These are phyloP conservation scores for Acronicta aceris DNA, from an alignment of 2,888 invertebrate species.

Conservation along the genomic window DNA sequence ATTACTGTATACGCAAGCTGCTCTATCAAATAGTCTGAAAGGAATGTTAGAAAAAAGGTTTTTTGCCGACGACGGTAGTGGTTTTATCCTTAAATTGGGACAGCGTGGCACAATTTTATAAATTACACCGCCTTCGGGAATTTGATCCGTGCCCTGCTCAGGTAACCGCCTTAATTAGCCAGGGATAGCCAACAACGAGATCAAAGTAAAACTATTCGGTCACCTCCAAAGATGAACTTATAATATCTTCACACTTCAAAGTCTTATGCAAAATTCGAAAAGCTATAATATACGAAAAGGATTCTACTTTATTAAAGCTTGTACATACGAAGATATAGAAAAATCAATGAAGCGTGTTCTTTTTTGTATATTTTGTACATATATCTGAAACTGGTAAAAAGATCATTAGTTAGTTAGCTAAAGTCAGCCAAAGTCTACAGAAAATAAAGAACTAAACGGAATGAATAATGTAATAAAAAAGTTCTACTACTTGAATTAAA, in stretches of 20 bases:
- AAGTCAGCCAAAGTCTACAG: no score
- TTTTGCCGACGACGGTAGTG: constrained; percentile 27
- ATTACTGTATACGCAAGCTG: constrained; percentile 27
- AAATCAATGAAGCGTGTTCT: no score
- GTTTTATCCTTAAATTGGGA: constrained; percentile 34
- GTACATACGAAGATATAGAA: no score
- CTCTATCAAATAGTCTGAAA: constrained; percentile 13
- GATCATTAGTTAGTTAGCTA: no score
- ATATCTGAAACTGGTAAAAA: no score
- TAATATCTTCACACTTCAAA: constrained; percentile 7
- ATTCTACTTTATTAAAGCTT: no score
- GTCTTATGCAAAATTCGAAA: neutral
- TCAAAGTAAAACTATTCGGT: constrained; percentile 48
- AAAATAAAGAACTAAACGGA: no score
- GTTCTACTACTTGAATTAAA: no score
- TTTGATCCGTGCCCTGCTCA: constrained; percentile 48
- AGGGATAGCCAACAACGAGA: constrained; percentile 29
- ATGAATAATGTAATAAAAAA: no score
- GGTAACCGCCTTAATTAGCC: constrained; percentile 50
- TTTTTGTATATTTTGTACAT: no score
- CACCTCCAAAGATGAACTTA: constrained; percentile 6
- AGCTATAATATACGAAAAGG: no score
- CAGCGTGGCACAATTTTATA: constrained; percentile 45
- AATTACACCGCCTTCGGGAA: constrained; percentile 47
- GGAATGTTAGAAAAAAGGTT: constrained; percentile 38